These are phyloP conservation scores for Platerodrilus igneus DNA, from an alignment of 2,888 invertebrate species.

Conservation along the genomic window DNA sequence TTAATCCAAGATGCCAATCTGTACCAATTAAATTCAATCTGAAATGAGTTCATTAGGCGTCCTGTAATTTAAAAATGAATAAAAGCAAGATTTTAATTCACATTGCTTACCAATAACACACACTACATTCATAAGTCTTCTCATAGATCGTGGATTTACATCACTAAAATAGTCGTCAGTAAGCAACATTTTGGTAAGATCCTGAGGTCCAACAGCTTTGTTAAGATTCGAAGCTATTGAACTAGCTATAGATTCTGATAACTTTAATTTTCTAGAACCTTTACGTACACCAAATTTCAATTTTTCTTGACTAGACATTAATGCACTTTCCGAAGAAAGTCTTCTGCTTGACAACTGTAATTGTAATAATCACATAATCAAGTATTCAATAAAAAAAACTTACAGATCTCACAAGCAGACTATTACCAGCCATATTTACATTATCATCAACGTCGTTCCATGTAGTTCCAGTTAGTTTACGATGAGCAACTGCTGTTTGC, in stretches of 20 bases:
- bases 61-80: constrained; percentile 54
- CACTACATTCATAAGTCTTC: constrained; percentile 93
- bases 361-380: constrained; percentile 8
- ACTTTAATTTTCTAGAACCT: constrained; percentile 68
- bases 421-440: constrained; percentile 43
- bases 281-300: constrained; percentile 52
- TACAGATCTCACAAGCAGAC: constrained; percentile 51
- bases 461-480: constrained; percentile 39
- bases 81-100: too few species aligned
- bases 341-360: constrained; percentile 66
- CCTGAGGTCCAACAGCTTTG: constrained; percentile 69
- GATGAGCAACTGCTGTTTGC: constrained; percentile 64
- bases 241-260: constrained; percentile 87
- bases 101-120: constrained; percentile 82
- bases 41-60: constrained; percentile 93
- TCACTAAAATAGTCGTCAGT: constrained; percentile 99
- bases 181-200: constrained; percentile 71
- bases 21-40: constrained; percentile 99
- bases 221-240: constrained; percentile 86
- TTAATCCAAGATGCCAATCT: constrained; percentile 97
- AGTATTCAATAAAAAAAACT: too few species aligned
- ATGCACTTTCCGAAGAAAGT: constrained; percentile 72
- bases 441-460: constrained; percentile 57
- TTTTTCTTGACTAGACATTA: constrained; percentile 80
- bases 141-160: constrained; percentile 95